Percentiles rank a stretch among this genome's conserved stretches.
phyloP scores from a whole-genome alignment of 1,140 invertebrate genomes.

The Nasonia giraulti region DNA sequence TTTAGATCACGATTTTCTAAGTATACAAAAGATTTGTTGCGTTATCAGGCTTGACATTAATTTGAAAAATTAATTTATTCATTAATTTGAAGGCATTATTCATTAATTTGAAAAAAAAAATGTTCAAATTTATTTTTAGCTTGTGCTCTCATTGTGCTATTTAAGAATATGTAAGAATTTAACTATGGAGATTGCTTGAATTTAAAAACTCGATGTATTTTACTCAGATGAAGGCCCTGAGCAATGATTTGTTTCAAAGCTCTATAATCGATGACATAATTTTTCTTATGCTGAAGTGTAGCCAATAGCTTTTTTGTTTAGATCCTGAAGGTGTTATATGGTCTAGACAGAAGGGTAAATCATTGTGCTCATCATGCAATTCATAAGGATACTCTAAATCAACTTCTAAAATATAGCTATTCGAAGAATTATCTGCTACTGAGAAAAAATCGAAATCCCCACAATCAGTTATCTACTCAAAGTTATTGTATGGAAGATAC shows the following conservation, averaged over 20 bases:
- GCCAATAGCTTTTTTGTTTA: too few relatives aligned
- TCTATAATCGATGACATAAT: slow-evolving; percentile 65
- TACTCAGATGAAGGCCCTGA: slow-evolving; percentile 68
- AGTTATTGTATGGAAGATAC: too few relatives aligned
- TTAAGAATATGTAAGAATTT: slow-evolving; percentile 68
- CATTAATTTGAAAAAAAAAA: slow-evolving; percentile 67
- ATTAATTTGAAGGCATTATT: slow-evolving; percentile 25
- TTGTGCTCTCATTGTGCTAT: slow-evolving; percentile 51
- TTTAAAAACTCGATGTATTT: slow-evolving; percentile 73
- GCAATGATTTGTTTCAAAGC: slow-evolving; percentile 62
- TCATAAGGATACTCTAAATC: slow-evolving; percentile 58
- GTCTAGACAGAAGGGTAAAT: too few relatives aligned
- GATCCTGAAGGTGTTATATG: too few relatives aligned
- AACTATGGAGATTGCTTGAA: slow-evolving; percentile 75
- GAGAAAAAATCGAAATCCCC: background rate
- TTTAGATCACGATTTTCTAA: too few relatives aligned
- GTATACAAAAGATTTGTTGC: too few relatives aligned
- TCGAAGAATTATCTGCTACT: slow-evolving; percentile 60
- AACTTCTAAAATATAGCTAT: slow-evolving; percentile 74
- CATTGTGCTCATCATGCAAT: slow-evolving; percentile 64
- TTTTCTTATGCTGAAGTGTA: too few relatives aligned
- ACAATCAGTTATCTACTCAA: too few relatives aligned
- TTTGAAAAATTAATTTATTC: slow-evolving; percentile 57
- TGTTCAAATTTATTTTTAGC: slow-evolving; percentile 73
- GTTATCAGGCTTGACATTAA: background rate